Evolutionary conservation across 2,113 vertebrate genomes (phyloP).

Genomic region (Crotophaga sulcirostris): DNA sequence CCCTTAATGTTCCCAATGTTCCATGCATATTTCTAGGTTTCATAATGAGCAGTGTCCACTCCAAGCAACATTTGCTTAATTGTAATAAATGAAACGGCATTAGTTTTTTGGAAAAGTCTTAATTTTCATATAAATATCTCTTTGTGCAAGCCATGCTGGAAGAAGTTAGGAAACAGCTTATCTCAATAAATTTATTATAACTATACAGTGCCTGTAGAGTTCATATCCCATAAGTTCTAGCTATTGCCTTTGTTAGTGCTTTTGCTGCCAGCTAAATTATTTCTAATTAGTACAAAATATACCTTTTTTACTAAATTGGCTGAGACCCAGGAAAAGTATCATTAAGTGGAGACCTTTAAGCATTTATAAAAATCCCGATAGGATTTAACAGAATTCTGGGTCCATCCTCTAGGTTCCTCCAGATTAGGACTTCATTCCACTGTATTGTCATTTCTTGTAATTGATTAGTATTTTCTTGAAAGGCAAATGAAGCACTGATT

Average conservation of each 20-base stretch:
- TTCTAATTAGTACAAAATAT: slow-evolving; percentile 31
- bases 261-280: slow-evolving; percentile 23
- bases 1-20: neutral
- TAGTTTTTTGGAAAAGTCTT: neutral
- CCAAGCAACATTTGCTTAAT: neutral
- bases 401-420: neutral
- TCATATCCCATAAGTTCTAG: neutral
- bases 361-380: neutral
- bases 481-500: neutral
- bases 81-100: neutral
- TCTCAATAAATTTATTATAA: neutral
- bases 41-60: neutral
- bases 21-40: neutral
- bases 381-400: neutral
- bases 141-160: neutral
- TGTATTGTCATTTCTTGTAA: neutral
- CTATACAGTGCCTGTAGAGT: neutral
- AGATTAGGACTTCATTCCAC: neutral
- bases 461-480: neutral
- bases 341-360: slow-evolving; percentile 25
- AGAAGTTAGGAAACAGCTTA: neutral
- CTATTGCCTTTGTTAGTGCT: neutral
- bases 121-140: neutral
- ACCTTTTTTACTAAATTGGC: neutral
- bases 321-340: neutral